Evolutionary conservation across 2,888 invertebrate species (phyloP).

Genomic region (Notocelia uddmanniana): DNA sequence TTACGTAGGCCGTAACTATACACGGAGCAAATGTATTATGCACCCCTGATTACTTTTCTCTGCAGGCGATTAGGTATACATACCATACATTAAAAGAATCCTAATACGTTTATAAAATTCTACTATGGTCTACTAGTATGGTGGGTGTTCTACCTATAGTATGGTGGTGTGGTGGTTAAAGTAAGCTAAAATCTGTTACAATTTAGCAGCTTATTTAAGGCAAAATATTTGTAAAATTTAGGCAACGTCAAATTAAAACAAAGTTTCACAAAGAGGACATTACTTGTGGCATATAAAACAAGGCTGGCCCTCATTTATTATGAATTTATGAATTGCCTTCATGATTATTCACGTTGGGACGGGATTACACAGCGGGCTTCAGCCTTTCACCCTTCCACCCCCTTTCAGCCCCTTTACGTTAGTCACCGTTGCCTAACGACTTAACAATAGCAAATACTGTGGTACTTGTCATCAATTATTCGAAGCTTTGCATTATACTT

Average conservation of each 20-base stretch:
- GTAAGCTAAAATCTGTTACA: not conserved
- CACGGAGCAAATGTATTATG: too few species aligned
- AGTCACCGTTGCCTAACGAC: conserved; percentile 30
- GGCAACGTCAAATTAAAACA: conserved; percentile 8
- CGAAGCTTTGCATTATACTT: conserved; percentile 31
- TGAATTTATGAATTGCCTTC: conserved; percentile 41
- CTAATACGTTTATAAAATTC: too few species aligned
- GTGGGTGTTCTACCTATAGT: too few species aligned
- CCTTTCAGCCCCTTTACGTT: conserved; percentile 25
- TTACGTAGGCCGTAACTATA: too few species aligned
- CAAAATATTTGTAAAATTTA: conserved; percentile 1
- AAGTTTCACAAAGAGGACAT: conserved; percentile 46
- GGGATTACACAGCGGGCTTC: conserved; percentile 24
- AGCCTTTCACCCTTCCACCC: conserved; percentile 16
- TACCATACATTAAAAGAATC: too few species aligned
- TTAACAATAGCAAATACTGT: conserved; percentile 40
- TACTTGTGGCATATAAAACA: conserved; percentile 25
- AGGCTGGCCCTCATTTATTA: conserved; percentile 31
- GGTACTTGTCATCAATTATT: conserved; percentile 41
- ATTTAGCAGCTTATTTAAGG: conserved; percentile 4
- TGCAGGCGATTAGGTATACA: too few species aligned
- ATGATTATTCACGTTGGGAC: conserved; percentile 38
- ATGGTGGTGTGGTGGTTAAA: too few species aligned
- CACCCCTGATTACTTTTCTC: too few species aligned
- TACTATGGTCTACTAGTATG: too few species aligned